These are phyloP conservation scores for Phanerotoma sp. DNA, from an alignment of 2,888 invertebrate genomes.

Conservation along the genomic window DNA sequence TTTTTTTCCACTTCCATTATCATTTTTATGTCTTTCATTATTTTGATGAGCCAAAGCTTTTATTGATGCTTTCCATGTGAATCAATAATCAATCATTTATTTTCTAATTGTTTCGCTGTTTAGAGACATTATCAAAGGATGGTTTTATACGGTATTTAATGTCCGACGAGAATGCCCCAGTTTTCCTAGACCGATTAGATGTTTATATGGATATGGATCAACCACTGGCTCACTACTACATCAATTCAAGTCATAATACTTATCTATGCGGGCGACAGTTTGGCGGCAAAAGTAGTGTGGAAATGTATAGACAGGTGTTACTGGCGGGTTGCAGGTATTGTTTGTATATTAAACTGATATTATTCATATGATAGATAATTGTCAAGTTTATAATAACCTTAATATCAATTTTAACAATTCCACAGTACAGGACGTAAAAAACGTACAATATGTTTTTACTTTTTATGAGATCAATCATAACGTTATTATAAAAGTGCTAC, in stretches of 20 bases:
- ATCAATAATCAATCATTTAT: background rate
- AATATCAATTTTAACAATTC: no score
- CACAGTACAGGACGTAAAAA: no score
- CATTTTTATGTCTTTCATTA: background rate
- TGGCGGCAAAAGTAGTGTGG: conserved; percentile 96
- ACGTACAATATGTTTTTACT: no score
- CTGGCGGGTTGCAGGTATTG: conserved; percentile 91
- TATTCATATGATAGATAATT: background rate
- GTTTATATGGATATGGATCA: conserved; percentile 99
- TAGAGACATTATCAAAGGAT: conserved; percentile 86
- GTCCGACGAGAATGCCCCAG: conserved; percentile 99
- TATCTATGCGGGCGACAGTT: conserved; percentile 95
- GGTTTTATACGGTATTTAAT: conserved; percentile 97
- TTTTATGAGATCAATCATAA: no score
- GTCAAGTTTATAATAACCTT: background rate
- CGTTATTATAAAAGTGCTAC: no score
- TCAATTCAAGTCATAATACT: conserved; percentile 97
- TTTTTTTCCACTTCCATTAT: background rate
- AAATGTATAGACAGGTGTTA: conserved; percentile 98
- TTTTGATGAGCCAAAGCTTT: background rate
- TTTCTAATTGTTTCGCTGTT: conserved; percentile 24
- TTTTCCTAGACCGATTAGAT: conserved; percentile 96
- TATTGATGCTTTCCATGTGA: background rate
- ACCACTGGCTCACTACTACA: conserved; percentile 96
- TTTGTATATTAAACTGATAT: background rate